Evolutionary conservation across 2,113 vertebrate genomes (phyloP), one percentile per base, ranked within the genome.

Genomic region (Cynoglossus semilaevis): DNA sequence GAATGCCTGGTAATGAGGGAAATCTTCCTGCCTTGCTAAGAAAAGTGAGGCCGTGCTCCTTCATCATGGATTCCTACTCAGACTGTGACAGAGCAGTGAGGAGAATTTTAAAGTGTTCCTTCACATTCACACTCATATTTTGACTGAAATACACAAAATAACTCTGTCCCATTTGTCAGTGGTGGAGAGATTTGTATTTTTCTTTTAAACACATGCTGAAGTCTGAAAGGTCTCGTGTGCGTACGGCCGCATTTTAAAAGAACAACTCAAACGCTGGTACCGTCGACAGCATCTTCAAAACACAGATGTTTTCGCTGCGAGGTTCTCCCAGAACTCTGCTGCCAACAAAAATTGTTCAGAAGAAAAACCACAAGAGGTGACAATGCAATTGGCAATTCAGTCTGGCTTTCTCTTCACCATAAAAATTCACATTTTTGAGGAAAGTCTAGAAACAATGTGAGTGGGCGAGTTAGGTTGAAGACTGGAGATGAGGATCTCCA

Each of bases 391-490:
- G 72, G 74, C 67, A 76, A 74, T 86, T 84, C 76, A 14, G 57
- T 77, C 70, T 85, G 80, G 82, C 76, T 64, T 58, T 63, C 71
- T 35, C 51, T 74, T 47, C 66, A 63, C 84, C 82, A 86, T 83
- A 86, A 75, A 82, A 85, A 74, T 83, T 63, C 70, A 80, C 83
- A 87, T 87, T 86, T 81, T 87, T 88, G 82, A 85, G 85, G 81
- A 88, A 81, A 85, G 77, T 80, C 79, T 79, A n/a, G 67, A 82
- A 77, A 87, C 85, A 89, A 85, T 83, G 68, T 44, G 53, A 85
- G 81, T 83, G 80, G 80, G 80, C 77, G 72, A 82, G 78, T 70
- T 58, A 78, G 75, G 79, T 75, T 44, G 76, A 76, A 63, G 65
- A 37, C 67, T 77, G 60, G 74, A 74, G 80, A 84, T 16, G 61